A percentile compares a stretch with the other conserved stretches of the same genome.
phyloP scores from a whole-genome alignment of 2,888 invertebrate genomes.

The Yponomeuta malinellus region DNA sequence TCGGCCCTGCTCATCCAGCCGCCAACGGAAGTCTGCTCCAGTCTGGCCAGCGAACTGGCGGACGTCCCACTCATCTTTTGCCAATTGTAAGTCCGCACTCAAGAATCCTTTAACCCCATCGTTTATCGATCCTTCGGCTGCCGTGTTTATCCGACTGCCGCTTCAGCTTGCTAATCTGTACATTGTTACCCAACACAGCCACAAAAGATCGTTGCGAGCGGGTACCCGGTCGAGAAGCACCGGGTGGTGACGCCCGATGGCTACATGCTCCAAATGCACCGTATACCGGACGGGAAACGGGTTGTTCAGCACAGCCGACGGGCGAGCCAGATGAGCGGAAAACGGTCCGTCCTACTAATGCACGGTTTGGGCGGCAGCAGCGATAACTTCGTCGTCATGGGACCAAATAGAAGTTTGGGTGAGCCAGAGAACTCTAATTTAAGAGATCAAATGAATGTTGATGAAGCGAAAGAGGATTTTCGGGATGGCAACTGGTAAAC shows the following conservation, averaged over 20 bases:
- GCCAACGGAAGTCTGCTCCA: no score
- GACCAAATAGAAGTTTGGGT: slow-evolving; percentile 79
- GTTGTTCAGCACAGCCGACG: slow-evolving; percentile 37
- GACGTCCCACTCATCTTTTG: no score
- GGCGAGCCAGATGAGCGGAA: slow-evolving; percentile 30
- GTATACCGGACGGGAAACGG: slow-evolving; percentile 72
- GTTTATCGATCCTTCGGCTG: no score
- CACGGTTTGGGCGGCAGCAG: slow-evolving; percentile 80
- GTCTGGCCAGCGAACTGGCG: no score
- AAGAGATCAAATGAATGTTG: not conserved
- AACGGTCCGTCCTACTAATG: slow-evolving; percentile 64
- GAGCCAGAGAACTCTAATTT: slow-evolving; percentile 22
- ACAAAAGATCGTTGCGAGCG: slow-evolving; percentile 55
- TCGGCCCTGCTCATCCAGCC: no score
- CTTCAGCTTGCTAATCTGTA: not conserved
- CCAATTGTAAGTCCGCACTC: no score
- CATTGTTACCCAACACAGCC: slow-evolving; percentile 43
- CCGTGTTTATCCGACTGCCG: no score
- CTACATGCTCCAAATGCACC: slow-evolving; percentile 77
- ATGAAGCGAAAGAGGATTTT: not conserved
- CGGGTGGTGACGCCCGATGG: slow-evolving; percentile 74
- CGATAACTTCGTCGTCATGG: slow-evolving; percentile 82
- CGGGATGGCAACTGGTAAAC: no score
- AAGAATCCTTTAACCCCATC: no score
- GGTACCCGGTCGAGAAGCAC: slow-evolving; percentile 70